Percentiles rank a stretch among this genome's conserved stretches.
Evolutionary conservation across 2,797 vertebrate species (phyloP).

Genomic region (Amazona finschi): DNA sequence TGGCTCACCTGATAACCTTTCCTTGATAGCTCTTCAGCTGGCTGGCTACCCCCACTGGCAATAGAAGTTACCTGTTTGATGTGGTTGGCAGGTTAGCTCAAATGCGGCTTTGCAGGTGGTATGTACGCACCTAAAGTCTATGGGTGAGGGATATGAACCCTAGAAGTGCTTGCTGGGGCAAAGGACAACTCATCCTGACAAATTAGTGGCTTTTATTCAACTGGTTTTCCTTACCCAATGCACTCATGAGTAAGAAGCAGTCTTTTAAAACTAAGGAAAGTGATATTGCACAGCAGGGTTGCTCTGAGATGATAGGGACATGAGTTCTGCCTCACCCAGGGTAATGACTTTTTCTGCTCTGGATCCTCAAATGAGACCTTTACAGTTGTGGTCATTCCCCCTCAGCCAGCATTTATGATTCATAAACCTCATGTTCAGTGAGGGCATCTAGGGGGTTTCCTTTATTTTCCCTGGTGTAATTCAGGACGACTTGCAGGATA

Average conservation of each 20-base stretch:
- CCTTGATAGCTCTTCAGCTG: not conserved
- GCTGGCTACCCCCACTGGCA: not conserved
- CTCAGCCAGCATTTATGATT: not conserved
- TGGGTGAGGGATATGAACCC: not conserved
- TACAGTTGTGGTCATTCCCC: not conserved
- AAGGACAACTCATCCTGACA: not conserved
- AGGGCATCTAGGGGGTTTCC: not conserved
- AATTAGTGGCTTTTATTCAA: not conserved
- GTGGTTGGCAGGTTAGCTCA: not conserved
- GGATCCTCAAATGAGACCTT: not conserved
- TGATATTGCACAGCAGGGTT: not conserved
- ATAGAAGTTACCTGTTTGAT: not conserved
- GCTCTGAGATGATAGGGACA: not conserved
- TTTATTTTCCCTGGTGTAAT: not conserved
- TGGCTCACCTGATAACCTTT: constrained; percentile 22
- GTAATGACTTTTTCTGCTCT: not conserved
- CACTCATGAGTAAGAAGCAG: not conserved
- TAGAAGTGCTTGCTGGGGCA: not conserved
- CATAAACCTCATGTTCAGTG: not conserved
- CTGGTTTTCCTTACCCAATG: not conserved
- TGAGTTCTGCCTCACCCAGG: not conserved
- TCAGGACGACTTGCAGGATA: not conserved
- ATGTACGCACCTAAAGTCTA: not conserved
- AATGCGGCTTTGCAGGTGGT: not conserved
- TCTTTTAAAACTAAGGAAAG: not conserved